Conservation (phyloP, 2,797 vertebrate species). For the Neosalanx taihuensis region DNA sequence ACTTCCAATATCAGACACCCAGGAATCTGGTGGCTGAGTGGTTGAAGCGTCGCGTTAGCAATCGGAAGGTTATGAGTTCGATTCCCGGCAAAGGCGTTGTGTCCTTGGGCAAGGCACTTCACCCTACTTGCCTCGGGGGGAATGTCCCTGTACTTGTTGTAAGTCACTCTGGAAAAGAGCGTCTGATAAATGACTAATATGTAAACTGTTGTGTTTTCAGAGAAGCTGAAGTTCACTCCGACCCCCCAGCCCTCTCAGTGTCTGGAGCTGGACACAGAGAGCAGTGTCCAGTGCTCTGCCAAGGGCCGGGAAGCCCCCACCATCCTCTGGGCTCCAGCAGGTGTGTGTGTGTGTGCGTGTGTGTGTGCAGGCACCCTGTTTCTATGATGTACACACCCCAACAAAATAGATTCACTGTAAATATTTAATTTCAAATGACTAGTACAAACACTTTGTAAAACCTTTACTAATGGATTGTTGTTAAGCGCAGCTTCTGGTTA, state of each 20-base stretch:
- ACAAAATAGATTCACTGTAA: too few species aligned
- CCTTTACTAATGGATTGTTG: background rate
- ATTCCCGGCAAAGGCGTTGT: too few species aligned
- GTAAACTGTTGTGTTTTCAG: conserved; percentile 52
- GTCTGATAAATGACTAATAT: too few species aligned
- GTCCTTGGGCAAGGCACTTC: too few species aligned
- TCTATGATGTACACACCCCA: background rate
- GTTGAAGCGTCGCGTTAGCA: too few species aligned
- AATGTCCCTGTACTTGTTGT: too few species aligned
- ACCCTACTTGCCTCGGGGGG: too few species aligned
- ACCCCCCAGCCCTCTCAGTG: conserved; percentile 79
- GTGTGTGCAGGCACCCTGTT: background rate
- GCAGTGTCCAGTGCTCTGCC: conserved; percentile 78
- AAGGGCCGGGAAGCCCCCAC: conserved; percentile 78
- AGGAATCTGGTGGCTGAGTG: too few species aligned
- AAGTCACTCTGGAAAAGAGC: too few species aligned
- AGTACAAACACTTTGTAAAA: too few species aligned
- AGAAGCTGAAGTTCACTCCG: conserved; percentile 85
- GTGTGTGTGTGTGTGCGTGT: conserved; percentile 62
- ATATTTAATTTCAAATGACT: too few species aligned
- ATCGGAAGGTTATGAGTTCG: too few species aligned
- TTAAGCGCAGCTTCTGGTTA: background rate
- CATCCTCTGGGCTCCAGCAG: conserved; percentile 79
- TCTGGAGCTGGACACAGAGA: conserved; percentile 82
- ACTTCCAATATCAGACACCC: background rate